Evolutionary conservation across 2,113 vertebrate species (phyloP).

Genomic region (Mandrillus leucophaeus): DNA sequence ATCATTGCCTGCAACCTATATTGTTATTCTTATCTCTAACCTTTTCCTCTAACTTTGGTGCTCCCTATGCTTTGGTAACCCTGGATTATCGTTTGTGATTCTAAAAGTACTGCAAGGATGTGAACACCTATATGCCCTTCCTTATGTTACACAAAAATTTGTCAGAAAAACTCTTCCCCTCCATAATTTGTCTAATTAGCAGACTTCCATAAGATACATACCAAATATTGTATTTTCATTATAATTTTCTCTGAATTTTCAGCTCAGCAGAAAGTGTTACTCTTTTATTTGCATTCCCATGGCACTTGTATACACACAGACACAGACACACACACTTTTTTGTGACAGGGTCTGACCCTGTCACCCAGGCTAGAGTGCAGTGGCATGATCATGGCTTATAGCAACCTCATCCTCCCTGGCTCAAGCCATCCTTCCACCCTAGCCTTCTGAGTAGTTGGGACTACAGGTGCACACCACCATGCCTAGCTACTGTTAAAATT

Average conservation of each 20-base stretch:
- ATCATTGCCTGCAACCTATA: too few relatives aligned
- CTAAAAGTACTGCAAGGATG: background rate
- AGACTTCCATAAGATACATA: background rate
- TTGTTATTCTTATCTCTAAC: background rate
- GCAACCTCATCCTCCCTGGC: too few relatives aligned
- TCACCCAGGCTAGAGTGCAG: too few relatives aligned
- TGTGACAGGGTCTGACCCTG: too few relatives aligned
- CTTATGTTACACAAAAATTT: background rate
- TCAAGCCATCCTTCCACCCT: too few relatives aligned
- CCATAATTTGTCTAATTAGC: background rate
- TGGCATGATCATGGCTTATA: too few relatives aligned
- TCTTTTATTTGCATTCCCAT: background rate
- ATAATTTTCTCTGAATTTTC: background rate
- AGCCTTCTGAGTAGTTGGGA: too few relatives aligned
- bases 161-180: background rate
- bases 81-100: background rate
- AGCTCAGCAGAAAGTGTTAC: background rate
- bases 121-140: background rate
- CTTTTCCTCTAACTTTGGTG: background rate
- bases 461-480: too few relatives aligned
- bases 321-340: too few relatives aligned
- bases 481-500: too few relatives aligned
- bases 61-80: background rate
- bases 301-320: background rate
- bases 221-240: background rate